Evolutionary conservation across 2,797 vertebrate species (phyloP), one percentile per base, ranked within the genome.

Genomic region (Rhinophrynus dorsalis): DNA sequence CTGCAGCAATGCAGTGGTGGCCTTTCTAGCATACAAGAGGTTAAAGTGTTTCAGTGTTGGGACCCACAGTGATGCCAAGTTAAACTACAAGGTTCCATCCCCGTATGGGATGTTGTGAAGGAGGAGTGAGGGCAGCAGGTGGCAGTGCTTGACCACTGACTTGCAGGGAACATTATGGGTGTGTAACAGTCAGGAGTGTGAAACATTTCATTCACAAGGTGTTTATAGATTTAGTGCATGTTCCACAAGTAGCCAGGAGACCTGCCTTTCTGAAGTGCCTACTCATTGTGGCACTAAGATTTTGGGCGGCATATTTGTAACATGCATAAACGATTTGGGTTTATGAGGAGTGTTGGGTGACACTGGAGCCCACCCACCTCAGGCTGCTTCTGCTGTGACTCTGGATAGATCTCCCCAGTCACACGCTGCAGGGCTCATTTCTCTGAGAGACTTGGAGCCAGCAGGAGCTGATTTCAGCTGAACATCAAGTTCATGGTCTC

Each of bases 281-380:
- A 7, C 54, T 40, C 24, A 58, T 24, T 42, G n/a, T 55, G 13
- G 12, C 9, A 35, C 26, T 11, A 2, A 37, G 11, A 27, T 9
- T 54, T 38, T 27, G 11, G 17, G 26, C 27, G 17, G 47, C 45
- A 42, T 30, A 29, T 33, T 48, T 55, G 23, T 55, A 64, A 32
- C 57, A 11, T 48, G 40, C 42, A 42, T 64, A 64, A 63, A 26
- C 68, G 11, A 15, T 71, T 63, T 56, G 60, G 32, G 30, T 64
- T 72, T 56, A 24, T 40, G 69, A 40, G 54, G 23, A 35, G 61
- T 65, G 61, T 65, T 51, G 42, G 54, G 32, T 65, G 69, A 65
- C 69, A 17, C 15, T 33, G 44, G 13, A 50, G 61, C 61, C 55
- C 62, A 73, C 62, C 62, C 62, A 60, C 47, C 48, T 52, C 26